These are phyloP conservation scores for Flexamia atlantica DNA, from an alignment of 2,888 invertebrate genomes.

Conservation along the genomic window DNA sequence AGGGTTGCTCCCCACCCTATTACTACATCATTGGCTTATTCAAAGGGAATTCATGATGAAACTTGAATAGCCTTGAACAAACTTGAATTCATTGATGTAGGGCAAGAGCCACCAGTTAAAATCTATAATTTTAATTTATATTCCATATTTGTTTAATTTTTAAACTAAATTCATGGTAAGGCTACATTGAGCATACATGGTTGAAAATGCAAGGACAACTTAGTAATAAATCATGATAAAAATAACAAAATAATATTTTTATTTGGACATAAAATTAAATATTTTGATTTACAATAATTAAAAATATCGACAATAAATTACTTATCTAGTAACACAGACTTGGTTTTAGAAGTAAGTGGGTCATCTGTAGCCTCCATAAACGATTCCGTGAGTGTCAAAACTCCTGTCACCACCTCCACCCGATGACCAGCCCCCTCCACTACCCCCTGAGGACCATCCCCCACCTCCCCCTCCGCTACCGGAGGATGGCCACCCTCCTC, in stretches of 20 bases:
- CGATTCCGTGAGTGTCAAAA: constrained; percentile 35
- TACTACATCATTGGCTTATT: too few species aligned
- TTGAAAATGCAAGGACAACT: too few species aligned
- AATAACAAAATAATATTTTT: background rate
- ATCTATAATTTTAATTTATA: too few species aligned
- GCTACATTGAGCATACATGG: too few species aligned
- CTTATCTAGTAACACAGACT: constrained; percentile 28
- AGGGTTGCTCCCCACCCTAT: too few species aligned
- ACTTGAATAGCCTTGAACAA: too few species aligned
- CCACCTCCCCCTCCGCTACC: constrained; percentile 60
- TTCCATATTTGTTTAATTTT: too few species aligned
- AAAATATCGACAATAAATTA: constrained; percentile 41
- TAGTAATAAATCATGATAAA: too few species aligned
- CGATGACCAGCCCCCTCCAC: constrained; percentile 54
- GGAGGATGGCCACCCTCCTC: constrained; percentile 34
- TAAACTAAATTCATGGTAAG: too few species aligned
- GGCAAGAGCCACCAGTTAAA: too few species aligned
- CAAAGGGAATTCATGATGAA: too few species aligned
- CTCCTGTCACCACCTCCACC: constrained; percentile 60
- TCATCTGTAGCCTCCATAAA: constrained; percentile 45
- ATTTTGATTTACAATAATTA: constrained; percentile 40
- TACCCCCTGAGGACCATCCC: constrained; percentile 56
- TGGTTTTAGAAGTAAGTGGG: background rate
- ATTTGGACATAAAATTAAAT: background rate
- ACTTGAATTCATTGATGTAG: too few species aligned